Evolutionary conservation across 1,140 invertebrate species (phyloP).

Genomic region (Drosophila truncata): DNA sequence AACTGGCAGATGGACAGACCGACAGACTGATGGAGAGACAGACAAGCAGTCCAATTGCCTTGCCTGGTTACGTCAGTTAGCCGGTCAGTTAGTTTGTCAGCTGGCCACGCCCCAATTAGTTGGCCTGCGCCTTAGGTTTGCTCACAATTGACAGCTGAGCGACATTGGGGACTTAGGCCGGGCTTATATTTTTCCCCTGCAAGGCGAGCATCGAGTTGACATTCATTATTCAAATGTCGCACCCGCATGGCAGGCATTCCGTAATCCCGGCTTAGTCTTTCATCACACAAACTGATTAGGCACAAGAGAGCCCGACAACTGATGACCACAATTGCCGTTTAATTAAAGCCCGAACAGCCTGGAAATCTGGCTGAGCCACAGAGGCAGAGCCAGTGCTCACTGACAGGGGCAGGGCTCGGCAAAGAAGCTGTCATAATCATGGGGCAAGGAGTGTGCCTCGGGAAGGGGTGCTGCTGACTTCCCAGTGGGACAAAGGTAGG

Average conservation of each 20-base stretch:
- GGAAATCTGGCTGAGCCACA: slow-evolving; percentile 15
- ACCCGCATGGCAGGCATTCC: slow-evolving; percentile 47
- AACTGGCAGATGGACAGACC: slow-evolving; percentile 20
- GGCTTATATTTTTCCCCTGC: slow-evolving; percentile 63
- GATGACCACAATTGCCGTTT: slow-evolving; percentile 65
- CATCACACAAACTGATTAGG: slow-evolving; percentile 67
- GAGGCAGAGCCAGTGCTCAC: slow-evolving; percentile 16
- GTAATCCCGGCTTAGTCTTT: slow-evolving; percentile 68
- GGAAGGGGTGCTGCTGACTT: slow-evolving; percentile 18
- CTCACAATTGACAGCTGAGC: slow-evolving; percentile 62
- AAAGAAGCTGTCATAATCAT: slow-evolving; percentile 61
- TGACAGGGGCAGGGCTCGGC: slow-evolving; percentile 33
- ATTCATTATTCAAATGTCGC: slow-evolving; percentile 72
- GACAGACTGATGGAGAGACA: slow-evolving; percentile 14
- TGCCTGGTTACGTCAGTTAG: slow-evolving; percentile 44
- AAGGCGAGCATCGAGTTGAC: slow-evolving; percentile 54
- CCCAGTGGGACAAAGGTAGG: slow-evolving; percentile 23
- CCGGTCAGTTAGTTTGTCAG: slow-evolving; percentile 37
- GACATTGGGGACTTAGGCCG: slow-evolving; percentile 49
- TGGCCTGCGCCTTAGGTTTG: slow-evolving; percentile 20
- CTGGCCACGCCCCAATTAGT: slow-evolving; percentile 47
- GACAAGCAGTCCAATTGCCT: slow-evolving; percentile 29
- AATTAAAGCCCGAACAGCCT: slow-evolving; percentile 56
- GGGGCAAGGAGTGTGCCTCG: not conserved
- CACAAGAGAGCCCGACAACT: slow-evolving; percentile 40